These are phyloP conservation scores for Lamproptera curius DNA, from an alignment of 2,888 invertebrate species.

Conservation along the genomic window DNA sequence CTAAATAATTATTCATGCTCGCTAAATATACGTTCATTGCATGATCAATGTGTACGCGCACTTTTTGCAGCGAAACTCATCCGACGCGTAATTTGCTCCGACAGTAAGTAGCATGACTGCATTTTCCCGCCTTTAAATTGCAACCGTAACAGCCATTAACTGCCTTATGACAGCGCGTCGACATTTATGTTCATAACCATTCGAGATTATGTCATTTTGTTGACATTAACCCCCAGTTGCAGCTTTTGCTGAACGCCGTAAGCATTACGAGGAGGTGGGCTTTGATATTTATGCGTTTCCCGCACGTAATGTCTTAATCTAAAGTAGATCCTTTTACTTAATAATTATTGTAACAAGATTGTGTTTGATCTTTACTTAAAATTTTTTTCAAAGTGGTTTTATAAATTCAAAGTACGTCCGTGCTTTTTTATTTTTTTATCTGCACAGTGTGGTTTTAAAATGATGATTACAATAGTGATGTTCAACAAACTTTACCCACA, in stretches of 20 bases:
- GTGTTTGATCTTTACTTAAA: too few species aligned
- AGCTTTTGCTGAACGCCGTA: neutral
- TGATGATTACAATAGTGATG: too few species aligned
- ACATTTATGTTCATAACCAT: conserved; percentile 11
- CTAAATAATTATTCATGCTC: too few species aligned
- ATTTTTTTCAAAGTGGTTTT: neutral
- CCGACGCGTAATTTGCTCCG: conserved; percentile 2
- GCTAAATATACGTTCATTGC: too few species aligned
- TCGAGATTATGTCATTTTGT: conserved; percentile 12
- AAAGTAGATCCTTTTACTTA: too few species aligned
- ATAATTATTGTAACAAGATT: too few species aligned
- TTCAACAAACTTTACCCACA: too few species aligned
- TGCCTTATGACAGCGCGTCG: conserved; percentile 11
- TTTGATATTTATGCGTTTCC: neutral
- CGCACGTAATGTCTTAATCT: neutral
- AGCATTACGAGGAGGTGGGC: neutral
- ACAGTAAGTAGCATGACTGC: conserved; percentile 3
- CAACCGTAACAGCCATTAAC: conserved; percentile 6
- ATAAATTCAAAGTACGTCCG: too few species aligned
- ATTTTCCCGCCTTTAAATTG: conserved; percentile 9
- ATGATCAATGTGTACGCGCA: too few species aligned
- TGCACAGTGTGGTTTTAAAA: too few species aligned
- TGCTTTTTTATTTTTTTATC: too few species aligned
- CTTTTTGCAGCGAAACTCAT: neutral
- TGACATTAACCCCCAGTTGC: conserved; percentile 12